phyloP scores from a whole-genome alignment of 2,113 vertebrate genomes.

The Emydocephalus ijimae region DNA sequence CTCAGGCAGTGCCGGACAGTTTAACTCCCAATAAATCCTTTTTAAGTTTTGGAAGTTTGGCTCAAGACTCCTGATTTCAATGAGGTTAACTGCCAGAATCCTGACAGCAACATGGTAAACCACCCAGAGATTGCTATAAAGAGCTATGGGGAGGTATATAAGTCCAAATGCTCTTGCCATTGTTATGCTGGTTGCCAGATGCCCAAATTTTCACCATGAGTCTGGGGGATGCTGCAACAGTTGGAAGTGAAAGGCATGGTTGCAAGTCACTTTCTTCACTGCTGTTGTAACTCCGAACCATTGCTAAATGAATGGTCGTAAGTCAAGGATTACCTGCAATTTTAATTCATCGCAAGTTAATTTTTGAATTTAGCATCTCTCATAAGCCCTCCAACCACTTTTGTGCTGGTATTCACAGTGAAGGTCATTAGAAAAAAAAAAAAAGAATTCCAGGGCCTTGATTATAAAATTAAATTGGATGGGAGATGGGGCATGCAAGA shows the following conservation, averaged over 20 bases:
- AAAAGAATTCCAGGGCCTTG: conserved; percentile 27
- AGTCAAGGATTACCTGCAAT: background rate
- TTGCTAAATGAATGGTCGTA: background rate
- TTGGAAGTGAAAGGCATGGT: background rate
- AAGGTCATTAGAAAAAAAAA: background rate
- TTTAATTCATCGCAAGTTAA: background rate
- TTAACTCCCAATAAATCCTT: no score
- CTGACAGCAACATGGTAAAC: no score
- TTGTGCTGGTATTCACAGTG: conserved; percentile 18
- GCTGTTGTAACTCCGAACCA: background rate
- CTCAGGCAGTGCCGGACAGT: no score
- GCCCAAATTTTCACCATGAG: background rate
- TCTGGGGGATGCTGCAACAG: background rate
- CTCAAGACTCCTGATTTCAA: no score
- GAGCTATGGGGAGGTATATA: background rate
- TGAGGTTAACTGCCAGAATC: no score
- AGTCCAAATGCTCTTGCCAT: background rate
- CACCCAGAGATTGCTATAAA: background rate
- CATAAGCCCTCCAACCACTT: background rate
- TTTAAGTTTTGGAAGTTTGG: no score
- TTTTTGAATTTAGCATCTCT: background rate
- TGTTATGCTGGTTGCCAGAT: background rate
- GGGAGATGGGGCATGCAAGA: conserved; percentile 48
- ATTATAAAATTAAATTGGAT: conserved; percentile 51
- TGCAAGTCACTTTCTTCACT: background rate